Evolutionary conservation across 1,140 invertebrate species (phyloP), one percentile per base, ranked within the genome.

Genomic region (Drosophila parvula): DNA sequence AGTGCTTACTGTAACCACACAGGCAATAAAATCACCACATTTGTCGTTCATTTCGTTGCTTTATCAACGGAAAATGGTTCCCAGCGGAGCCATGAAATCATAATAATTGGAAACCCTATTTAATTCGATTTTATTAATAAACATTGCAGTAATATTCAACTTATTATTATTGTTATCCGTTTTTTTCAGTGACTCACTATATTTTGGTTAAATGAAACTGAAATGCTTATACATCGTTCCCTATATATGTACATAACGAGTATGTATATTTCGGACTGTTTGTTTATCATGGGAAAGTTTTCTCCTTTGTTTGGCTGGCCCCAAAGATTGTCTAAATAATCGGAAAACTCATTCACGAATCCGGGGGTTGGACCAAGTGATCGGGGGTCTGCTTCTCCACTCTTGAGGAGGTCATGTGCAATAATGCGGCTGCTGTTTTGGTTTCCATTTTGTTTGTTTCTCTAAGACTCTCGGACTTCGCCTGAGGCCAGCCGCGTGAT

Each of bases 401-500:
- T 69, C 47, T 82, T 82, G 79, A 74, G 83, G 83, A 86, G 82
- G 82, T 86, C 82, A 86, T 86, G 82, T 88, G 82, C 79, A 64
- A 58, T 75, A 59, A 50, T 55, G 36, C 51, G 65, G 50, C 43
- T 38, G 79, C 58, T 78, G 62, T 61, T 80, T 71, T 74, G 40
- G 61, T 74, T 62, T 58, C 30, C 10, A 27, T 44, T 22, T 81
- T 81, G 50, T 78, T 81, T 68, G 73, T 60, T 74, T 74, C 65
- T 43, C 61, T 53, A 59, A 45, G 41, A 50, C 43, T 43, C 59
- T 53, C 22, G 40, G 62, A 55, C 53, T 41, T 27, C 12, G 61
- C 59, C 81, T 84, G 60, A 78, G 78, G 74, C 74, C 78, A 79
- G 71, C 84, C 76, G 83, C 80, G 55, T 78, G 84, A 88, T 70